Percentiles rank a stretch among this genome's conserved stretches.
Conservation (phyloP, 2,888 invertebrate species). For the Monopis laevigella region DNA sequence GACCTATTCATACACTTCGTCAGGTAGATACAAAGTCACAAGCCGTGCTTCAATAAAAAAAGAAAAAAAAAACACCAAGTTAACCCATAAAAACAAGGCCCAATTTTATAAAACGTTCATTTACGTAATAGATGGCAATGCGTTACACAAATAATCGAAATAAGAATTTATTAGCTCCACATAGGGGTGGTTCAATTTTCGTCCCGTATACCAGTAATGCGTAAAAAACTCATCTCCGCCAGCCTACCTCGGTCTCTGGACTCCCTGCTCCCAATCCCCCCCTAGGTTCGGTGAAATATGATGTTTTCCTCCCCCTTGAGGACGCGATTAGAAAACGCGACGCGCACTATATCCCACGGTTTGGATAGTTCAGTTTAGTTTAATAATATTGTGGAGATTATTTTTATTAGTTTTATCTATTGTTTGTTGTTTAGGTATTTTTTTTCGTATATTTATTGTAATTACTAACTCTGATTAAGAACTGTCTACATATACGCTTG, state of each 20-base stretch:
- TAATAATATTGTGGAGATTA: too few species aligned
- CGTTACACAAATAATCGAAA: constrained; percentile 48
- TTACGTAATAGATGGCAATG: constrained; percentile 7
- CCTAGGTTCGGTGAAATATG: constrained; percentile 57
- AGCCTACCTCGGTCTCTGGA: constrained; percentile 25
- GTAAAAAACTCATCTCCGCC: constrained; percentile 65
- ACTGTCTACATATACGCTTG: too few species aligned
- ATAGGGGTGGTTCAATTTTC: constrained; percentile 44
- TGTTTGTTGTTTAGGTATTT: too few species aligned
- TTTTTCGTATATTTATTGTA: too few species aligned
- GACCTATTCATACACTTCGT: too few species aligned
- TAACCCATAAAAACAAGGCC: background rate
- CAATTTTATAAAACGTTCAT: background rate
- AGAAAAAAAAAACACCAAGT: too few species aligned
- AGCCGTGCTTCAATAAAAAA: too few species aligned
- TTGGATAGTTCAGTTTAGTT: constrained; percentile 13
- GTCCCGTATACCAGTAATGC: constrained; percentile 57
- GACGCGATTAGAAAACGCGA: constrained; percentile 66
- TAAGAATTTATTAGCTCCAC: constrained; percentile 53
- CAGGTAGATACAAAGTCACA: too few species aligned
- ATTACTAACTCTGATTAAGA: too few species aligned
- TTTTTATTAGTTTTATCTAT: too few species aligned
- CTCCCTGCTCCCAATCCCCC: constrained; percentile 25
- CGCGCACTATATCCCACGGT: constrained; percentile 24
- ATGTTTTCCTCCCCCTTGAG: constrained; percentile 59